Evolutionary conservation across 2,888 invertebrate species (phyloP), one percentile per base, ranked within the genome.

Genomic region (Cataglyphis cursor): DNA sequence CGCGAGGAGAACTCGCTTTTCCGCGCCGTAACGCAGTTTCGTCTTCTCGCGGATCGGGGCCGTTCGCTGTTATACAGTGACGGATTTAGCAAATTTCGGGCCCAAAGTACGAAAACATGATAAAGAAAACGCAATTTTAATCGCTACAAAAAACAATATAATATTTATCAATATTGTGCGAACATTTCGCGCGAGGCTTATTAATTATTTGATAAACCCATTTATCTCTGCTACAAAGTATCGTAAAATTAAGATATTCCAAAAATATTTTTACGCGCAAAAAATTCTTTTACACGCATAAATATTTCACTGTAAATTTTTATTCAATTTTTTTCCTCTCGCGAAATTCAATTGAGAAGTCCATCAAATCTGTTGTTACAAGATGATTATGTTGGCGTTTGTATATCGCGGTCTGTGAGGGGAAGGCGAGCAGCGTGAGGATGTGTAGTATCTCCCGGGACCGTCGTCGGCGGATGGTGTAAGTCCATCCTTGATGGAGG

Each of bases 401-500:
- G 85, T 88, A 88, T 86, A 86, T 82, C 18, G 61, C n/a, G n/a
- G 31, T 9, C 18, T 18, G 64, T 15, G 18, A n/a, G 51, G n/a
- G 64, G n/a, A 12, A 21, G 89, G 15, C 18, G 28, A 28, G 9
- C 61, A 28, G 31, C 57, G 84, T 83, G 84, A 82, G 84, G 82
- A 85, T 81, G 87, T 90, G 88, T 82, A 90, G 89, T 88, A 72
- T 68, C 88, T 86, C 86, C 84, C 82, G 70, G 57, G 44, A 70
- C 78, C 70, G 68, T 35, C 87, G 84, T 87, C 87, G 91, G 86
- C 89, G 86, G 91, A 91, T 93, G 91, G 90, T 93, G 91, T 89
- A 90, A 93, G 93, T 93, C 92, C 94, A 94, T 94, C 94, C 94
- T 94, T 94, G 94, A 94, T 94, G 94, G 94, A 94, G 95, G 94